Evolutionary conservation across 1,140 invertebrate genomes (phyloP).

Genomic region (Magallana ariakensis): DNA sequence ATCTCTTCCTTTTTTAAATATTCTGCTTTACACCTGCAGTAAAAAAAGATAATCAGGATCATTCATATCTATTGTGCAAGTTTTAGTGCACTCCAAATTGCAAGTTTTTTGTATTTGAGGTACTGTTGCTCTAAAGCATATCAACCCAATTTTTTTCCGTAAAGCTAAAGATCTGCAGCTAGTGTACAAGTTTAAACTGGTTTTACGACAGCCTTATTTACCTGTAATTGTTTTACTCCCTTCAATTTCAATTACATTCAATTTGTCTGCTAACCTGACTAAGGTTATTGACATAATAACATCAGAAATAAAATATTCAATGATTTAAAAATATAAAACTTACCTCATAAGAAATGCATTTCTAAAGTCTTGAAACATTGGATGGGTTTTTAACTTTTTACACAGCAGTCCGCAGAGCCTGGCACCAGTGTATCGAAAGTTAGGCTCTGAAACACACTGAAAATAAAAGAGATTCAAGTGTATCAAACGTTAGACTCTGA

Average conservation of each 20-base stretch:
- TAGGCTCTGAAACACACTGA: slow-evolving; percentile 71
- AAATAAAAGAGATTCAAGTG: slow-evolving; percentile 60
- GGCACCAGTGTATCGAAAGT: slow-evolving; percentile 73
- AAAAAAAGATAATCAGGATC: background rate
- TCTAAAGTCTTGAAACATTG: slow-evolving; percentile 65
- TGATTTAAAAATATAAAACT: slow-evolving; percentile 37
- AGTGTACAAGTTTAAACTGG: too few species aligned
- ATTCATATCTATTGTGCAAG: too few species aligned
- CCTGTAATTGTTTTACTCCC: too few species aligned
- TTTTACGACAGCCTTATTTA: too few species aligned
- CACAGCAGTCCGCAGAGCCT: slow-evolving; percentile 66
- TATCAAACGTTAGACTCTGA: slow-evolving; percentile 73
- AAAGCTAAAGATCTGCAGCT: too few species aligned
- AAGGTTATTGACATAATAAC: background rate
- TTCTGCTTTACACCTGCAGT: slow-evolving; percentile 69
- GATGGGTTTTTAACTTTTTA: slow-evolving; percentile 62
- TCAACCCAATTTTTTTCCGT: too few species aligned
- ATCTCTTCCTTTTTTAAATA: slow-evolving; percentile 64
- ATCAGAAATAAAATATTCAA: background rate
- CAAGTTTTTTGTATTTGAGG: too few species aligned
- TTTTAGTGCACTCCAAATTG: too few species aligned
- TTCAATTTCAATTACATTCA: too few species aligned
- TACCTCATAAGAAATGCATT: slow-evolving; percentile 67
- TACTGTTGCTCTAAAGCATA: too few species aligned
- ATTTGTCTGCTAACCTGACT: too few species aligned